phyloP scores from a whole-genome alignment of 1,140 invertebrate species.

The Euura lappo region DNA sequence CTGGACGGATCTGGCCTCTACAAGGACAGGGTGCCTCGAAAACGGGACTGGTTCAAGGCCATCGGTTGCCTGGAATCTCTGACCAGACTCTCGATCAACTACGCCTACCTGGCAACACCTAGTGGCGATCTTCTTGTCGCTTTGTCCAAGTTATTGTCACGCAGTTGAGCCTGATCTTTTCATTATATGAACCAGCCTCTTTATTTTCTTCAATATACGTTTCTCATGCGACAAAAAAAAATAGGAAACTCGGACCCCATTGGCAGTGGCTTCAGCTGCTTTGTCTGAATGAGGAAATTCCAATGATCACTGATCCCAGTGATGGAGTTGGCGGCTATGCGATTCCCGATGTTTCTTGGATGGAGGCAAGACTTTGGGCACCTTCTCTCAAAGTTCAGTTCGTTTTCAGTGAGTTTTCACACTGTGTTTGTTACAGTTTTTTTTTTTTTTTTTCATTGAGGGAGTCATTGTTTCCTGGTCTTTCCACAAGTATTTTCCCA shows the following conservation, averaged over 20 bases:
- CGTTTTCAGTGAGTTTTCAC: slow-evolving; percentile 23
- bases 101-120: slow-evolving; percentile 34
- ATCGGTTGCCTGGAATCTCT: slow-evolving; percentile 29
- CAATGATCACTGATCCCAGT: slow-evolving; percentile 9
- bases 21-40: slow-evolving; percentile 16
- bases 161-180: not conserved
- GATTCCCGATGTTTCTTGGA: slow-evolving; percentile 31
- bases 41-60: slow-evolving; percentile 30
- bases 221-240: not conserved
- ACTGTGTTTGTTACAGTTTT: not conserved
- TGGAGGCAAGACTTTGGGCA: slow-evolving; percentile 19
- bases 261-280: slow-evolving; percentile 27
- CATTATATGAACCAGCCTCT: slow-evolving; percentile 2
- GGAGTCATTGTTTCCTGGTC: not conserved
- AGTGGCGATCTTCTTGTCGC: slow-evolving; percentile 30
- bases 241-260: slow-evolving; percentile 20
- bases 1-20: slow-evolving; percentile 15
- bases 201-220: not conserved
- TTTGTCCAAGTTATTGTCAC: slow-evolving; percentile 28
- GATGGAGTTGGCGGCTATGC: slow-evolving; percentile 10
- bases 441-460: not conserved
- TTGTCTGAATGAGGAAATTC: slow-evolving; percentile 20
- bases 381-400: slow-evolving; percentile 32
- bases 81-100: slow-evolving; percentile 32
- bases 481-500: not conserved